Evolutionary conservation across 2,797 vertebrate genomes (phyloP), one percentile per base, ranked within the genome.

Genomic region (Alauda arvensis): DNA sequence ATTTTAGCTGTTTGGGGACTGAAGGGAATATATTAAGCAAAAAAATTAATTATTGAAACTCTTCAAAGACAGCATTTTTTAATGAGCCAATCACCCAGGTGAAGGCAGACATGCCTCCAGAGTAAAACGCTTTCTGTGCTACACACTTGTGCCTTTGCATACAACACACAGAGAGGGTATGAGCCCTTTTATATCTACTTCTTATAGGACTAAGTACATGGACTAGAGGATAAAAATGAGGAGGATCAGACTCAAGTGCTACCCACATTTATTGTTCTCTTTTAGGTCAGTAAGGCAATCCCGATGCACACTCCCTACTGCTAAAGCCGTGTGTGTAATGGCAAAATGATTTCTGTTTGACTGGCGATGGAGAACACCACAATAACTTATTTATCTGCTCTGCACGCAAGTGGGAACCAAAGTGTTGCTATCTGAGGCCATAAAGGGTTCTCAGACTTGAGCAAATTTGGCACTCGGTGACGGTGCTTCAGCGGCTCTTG

Each of bases 321-420:
- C 67, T 83, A 34, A 83, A 87, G 43, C 56, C 0, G 1, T 48
- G 45, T 43, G 1, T 48, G 45, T 46, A 83, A 69, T 37, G 46
- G 82, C 66, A 83, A 69, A 92, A 49, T 72, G 45, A 83, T 87
- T 90, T 88, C 72, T 83, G 49, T 88, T 49, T 86, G 79, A 31
- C 70, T 68, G 60, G 53, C 46, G 84, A 65, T 51, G 86, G 55
- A 75, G 78, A 88, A 39, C 66, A 60, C 72, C 60, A 83, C 86
- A 90, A 69, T 40, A 83, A 88, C 59, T 85, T 85, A 56, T 91
- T 88, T 90, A 87, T 83, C 92, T 83, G 62, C 69, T 81, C 67
- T 74, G 56, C 62, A 83, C 84, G 83, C 63, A 46, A 69, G 74
- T 4, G 9, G 62, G 77, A 80, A 88, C 76, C 62, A 72, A 78